Conservation (phyloP, 2,888 invertebrate genomes). For the Xanthostigma xanthostigma region DNA sequence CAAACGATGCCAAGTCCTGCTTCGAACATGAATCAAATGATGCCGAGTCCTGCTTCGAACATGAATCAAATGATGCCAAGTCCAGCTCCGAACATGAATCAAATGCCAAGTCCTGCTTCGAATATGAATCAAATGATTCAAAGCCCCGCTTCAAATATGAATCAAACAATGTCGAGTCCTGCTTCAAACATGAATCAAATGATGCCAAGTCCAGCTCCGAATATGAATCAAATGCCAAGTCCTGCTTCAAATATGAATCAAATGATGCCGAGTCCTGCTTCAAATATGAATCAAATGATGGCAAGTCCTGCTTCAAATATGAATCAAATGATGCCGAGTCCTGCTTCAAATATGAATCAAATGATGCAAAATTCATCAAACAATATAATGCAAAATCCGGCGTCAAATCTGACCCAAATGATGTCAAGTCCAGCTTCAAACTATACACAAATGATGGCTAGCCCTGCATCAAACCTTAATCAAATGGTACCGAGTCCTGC, state of each 20-base stretch:
- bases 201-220: constrained; percentile 16
- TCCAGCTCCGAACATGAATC: constrained; percentile 14
- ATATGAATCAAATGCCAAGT: constrained; percentile 14
- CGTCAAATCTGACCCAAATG: constrained; percentile 7
- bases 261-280: constrained; percentile 18
- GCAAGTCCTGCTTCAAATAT: constrained; percentile 13
- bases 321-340: constrained; percentile 16
- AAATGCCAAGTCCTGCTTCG: constrained; percentile 15
- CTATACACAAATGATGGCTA: constrained; percentile 16
- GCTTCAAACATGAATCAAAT: constrained; percentile 17
- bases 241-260: constrained; percentile 13
- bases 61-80: constrained; percentile 14
- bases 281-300: constrained; percentile 14
- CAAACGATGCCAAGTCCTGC: constrained; percentile 18
- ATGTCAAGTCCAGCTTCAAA: constrained; percentile 5
- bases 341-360: constrained; percentile 10
- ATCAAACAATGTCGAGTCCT: constrained; percentile 11
- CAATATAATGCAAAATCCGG: constrained; percentile 14
- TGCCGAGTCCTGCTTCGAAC: constrained; percentile 17
- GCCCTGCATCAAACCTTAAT: constrained; percentile 15
- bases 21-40: constrained; percentile 17
- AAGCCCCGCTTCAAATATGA: constrained; percentile 6
- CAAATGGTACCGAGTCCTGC: constrained; percentile 13
- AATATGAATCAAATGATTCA: constrained; percentile 13
- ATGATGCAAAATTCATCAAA: constrained; percentile 11